phyloP scores from a whole-genome alignment of 2,797 vertebrate species.

The Parauchenoglanis punctatus region DNA sequence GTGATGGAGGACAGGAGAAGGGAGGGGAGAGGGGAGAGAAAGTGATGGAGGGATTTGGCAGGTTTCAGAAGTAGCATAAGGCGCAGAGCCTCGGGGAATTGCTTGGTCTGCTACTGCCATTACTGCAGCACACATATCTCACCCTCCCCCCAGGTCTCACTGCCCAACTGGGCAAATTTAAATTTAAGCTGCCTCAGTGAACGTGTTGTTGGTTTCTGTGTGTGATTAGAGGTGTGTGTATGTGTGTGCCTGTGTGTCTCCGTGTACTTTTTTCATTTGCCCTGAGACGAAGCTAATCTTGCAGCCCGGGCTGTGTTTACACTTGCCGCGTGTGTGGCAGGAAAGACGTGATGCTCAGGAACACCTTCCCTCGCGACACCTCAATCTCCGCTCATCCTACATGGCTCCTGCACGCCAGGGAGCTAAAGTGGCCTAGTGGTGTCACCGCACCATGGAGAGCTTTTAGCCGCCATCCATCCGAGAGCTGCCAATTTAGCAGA shows the following conservation, averaged over 20 bases:
- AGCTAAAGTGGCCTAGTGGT: constrained; percentile 21
- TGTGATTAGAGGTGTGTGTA: neutral
- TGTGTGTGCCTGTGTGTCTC: constrained; percentile 25
- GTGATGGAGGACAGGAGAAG: constrained; percentile 39
- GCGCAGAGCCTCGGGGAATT: constrained; percentile 72
- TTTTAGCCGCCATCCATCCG: constrained; percentile 7
- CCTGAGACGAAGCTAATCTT: constrained; percentile 49
- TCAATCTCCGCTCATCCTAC: constrained; percentile 6
- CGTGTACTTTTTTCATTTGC: constrained; percentile 28
- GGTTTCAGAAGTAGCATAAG: constrained; percentile 69
- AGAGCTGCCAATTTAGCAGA: neutral
- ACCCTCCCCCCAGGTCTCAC: constrained; percentile 21
- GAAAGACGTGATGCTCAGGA: constrained; percentile 17
- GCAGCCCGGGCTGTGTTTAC: constrained; percentile 15
- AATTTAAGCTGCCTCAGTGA: constrained; percentile 61
- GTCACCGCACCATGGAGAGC: neutral
- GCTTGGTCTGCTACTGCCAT: constrained; percentile 71
- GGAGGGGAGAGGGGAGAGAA: constrained; percentile 42
- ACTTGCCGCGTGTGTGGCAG: neutral
- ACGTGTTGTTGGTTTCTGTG: constrained; percentile 40
- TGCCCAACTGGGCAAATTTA: constrained; percentile 66
- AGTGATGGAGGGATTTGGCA: constrained; percentile 63
- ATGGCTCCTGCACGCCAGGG: neutral
- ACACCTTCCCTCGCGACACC: constrained; percentile 5
- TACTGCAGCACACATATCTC: constrained; percentile 65